Conservation (phyloP, 2,113 vertebrate genomes). For the Callipepla squamata region DNA sequence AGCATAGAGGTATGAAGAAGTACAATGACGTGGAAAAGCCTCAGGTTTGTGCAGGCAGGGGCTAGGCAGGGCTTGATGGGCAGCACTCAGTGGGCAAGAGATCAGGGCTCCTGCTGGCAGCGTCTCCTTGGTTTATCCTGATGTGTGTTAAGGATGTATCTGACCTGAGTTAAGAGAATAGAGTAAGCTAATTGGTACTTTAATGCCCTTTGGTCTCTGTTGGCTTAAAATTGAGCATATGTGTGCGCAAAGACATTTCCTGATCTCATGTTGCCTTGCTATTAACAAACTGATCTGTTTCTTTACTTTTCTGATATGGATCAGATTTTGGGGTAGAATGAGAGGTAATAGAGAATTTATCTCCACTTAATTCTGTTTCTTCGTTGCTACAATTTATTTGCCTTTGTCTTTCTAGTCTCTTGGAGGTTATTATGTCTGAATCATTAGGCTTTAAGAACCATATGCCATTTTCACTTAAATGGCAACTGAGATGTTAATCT, state of each 20-base stretch:
- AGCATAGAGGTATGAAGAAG: background rate
- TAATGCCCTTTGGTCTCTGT: background rate
- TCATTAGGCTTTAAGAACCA: background rate
- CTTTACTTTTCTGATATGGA: background rate
- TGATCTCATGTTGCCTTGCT: background rate
- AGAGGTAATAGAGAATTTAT: background rate
- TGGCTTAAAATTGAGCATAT: background rate
- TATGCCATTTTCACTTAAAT: background rate
- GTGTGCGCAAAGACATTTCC: background rate
- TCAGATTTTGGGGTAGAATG: background rate
- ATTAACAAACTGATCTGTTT: background rate
- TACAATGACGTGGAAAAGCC: background rate
- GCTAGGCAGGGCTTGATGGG: background rate
- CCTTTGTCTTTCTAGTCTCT: background rate
- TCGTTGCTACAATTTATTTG: background rate
- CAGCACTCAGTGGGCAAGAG: background rate
- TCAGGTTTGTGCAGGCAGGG: background rate
- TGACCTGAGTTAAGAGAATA: background rate
- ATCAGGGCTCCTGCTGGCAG: background rate
- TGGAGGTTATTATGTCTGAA: conserved; percentile 10
- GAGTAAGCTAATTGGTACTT: background rate
- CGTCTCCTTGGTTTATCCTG: background rate
- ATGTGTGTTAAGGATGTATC: background rate
- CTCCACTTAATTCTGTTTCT: conserved; percentile 3
- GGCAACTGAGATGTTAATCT: background rate